phyloP scores from a whole-genome alignment of 2,888 invertebrate genomes.

The Lasioglossum morio region DNA sequence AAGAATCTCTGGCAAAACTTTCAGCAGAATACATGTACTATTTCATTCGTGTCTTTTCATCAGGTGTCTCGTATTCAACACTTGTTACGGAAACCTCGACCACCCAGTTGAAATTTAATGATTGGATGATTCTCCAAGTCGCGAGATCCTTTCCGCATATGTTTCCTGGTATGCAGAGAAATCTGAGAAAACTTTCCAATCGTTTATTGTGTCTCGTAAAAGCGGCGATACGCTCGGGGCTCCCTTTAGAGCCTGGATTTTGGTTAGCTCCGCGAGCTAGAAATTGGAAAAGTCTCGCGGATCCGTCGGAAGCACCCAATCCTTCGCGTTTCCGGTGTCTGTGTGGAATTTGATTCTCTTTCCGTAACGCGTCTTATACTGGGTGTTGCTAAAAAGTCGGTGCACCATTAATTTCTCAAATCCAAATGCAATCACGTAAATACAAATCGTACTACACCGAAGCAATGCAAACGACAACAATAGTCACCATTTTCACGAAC shows the following conservation, averaged over 20 bases:
- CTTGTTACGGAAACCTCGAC: not conserved
- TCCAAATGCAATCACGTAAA: not conserved
- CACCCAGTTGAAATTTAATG: not conserved
- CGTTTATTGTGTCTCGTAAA: not conserved
- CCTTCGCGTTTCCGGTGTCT: not conserved
- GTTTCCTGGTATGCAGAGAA: not conserved
- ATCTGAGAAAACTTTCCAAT: slow-evolving; percentile 5
- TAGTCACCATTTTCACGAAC: not conserved
- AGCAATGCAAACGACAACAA: too few relatives aligned
- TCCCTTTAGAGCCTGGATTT: not conserved
- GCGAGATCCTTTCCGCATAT: not conserved
- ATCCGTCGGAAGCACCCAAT: not conserved
- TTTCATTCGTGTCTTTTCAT: not conserved
- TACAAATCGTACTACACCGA: too few relatives aligned
- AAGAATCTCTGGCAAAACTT: not conserved
- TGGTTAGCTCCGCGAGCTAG: not conserved
- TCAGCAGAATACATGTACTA: not conserved
- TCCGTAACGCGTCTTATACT: not conserved
- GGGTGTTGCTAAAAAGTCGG: not conserved
- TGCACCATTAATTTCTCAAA: not conserved
- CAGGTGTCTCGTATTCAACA: too few relatives aligned
- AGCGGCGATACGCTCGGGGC: not conserved
- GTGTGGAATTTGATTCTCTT: not conserved
- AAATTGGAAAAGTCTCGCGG: slow-evolving; percentile 1
- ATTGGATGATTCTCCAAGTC: not conserved